phyloP scores from a whole-genome alignment of 2,113 vertebrate genomes.

The Anser cygnoides region DNA sequence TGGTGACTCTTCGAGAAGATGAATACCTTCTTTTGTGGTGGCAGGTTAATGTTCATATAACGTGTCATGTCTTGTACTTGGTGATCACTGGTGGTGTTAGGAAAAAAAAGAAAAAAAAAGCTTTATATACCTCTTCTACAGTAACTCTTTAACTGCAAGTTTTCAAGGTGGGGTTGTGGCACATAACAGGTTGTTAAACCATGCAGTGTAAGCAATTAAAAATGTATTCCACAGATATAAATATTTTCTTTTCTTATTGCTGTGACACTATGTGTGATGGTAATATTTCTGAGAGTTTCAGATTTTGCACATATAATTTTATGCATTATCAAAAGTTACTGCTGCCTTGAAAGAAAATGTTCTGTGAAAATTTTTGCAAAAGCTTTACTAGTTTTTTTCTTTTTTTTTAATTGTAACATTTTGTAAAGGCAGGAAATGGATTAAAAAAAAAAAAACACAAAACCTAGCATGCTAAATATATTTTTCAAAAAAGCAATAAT shows the following conservation, averaged over 20 bases:
- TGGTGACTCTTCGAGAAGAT: not conserved
- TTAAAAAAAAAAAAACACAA: constrained; percentile 49
- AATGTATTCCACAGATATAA: constrained; percentile 75
- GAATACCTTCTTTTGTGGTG: constrained; percentile 32
- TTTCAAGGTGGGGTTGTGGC: constrained; percentile 73
- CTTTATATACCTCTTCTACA: constrained; percentile 88
- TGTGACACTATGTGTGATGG: constrained; percentile 79
- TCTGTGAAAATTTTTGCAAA: constrained; percentile 85
- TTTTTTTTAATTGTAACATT: constrained; percentile 81
- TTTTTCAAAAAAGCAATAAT: constrained; percentile 88
- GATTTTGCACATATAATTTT: constrained; percentile 87
- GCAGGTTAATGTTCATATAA: constrained; percentile 64
- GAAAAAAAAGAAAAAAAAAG: constrained; percentile 48
- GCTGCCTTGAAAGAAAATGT: constrained; percentile 87
- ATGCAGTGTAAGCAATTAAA: constrained; percentile 72
- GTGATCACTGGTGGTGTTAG: constrained; percentile 70
- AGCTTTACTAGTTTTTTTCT: constrained; percentile 83
- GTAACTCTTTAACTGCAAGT: constrained; percentile 73
- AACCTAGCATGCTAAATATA: constrained; percentile 84
- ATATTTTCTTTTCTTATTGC: constrained; percentile 74
- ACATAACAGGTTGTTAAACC: constrained; percentile 78
- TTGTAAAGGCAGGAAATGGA: constrained; percentile 84
- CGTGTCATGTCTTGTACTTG: constrained; percentile 69
- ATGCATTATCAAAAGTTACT: constrained; percentile 86
- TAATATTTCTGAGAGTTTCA: constrained; percentile 78